phyloP scores from a whole-genome alignment of 2,888 invertebrate genomes.

The Epinotia demarniana region DNA sequence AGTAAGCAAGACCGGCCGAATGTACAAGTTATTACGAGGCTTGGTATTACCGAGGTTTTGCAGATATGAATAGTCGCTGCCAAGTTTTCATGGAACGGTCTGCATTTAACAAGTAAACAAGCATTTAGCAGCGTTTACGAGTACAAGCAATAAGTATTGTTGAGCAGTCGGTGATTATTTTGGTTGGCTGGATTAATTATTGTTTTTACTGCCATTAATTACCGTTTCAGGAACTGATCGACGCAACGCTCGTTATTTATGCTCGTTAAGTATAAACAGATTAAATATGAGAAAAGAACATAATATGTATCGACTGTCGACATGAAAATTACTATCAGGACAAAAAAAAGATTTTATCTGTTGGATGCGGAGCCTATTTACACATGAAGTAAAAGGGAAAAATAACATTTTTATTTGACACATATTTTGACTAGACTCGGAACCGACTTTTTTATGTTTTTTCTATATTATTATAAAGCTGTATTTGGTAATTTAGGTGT shows the following conservation, averaged over 20 bases:
- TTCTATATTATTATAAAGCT: no score
- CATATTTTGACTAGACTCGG: no score
- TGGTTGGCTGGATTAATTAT: slow-evolving; percentile 7
- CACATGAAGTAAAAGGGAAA: not conserved
- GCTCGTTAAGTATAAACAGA: not conserved
- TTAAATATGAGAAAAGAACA: not conserved
- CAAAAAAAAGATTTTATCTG: no score
- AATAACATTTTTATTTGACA: no score
- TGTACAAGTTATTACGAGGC: not conserved
- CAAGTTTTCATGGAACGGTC: slow-evolving; percentile 17
- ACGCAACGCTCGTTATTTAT: no score
- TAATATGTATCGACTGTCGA: no score
- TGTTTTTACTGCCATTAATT: not conserved
- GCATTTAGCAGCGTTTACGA: slow-evolving; percentile 23
- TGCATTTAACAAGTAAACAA: slow-evolving; percentile 10
- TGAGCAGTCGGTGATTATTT: slow-evolving; percentile 2
- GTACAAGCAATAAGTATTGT: slow-evolving; percentile 22
- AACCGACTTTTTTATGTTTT: no score
- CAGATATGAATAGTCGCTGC: not conserved
- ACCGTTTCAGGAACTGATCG: not conserved
- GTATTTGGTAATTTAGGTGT: no score
- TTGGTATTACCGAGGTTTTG: slow-evolving; percentile 7
- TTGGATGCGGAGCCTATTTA: not conserved
- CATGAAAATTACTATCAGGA: no score
- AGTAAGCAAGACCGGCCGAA: not conserved